Evolutionary conservation across 1,140 invertebrate genomes (phyloP).

Genomic region (Apis mellifera): Amel_HAv3.1 CM009932.2:13910001-13910500

Average conservation of each 20-base stretch:
- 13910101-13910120: neutral
- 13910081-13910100: slow-evolving; percentile 8
- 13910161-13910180: no score
- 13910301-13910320: slow-evolving; percentile 97
- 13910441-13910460: no score
- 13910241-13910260: slow-evolving; percentile 93
- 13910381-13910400: neutral
- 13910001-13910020: slow-evolving; percentile 41
- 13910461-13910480: neutral
- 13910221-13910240: slow-evolving; percentile 96
- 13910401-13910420: neutral
- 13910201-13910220: slow-evolving; percentile 80
- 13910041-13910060: slow-evolving; percentile 8
- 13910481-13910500: no score
- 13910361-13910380: slow-evolving; percentile 80
- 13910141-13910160: neutral
- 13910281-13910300: slow-evolving; percentile 97
- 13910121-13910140: neutral
- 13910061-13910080: slow-evolving; percentile 41
- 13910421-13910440: neutral
- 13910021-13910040: slow-evolving; percentile 8
- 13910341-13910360: slow-evolving; percentile 95
- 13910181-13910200: neutral
- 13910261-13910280: slow-evolving; percentile 99
- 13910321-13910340: slow-evolving; percentile 96